phyloP scores from a whole-genome alignment of 2,888 invertebrate species.

The Lepidocyrtinus sp. region DNA sequence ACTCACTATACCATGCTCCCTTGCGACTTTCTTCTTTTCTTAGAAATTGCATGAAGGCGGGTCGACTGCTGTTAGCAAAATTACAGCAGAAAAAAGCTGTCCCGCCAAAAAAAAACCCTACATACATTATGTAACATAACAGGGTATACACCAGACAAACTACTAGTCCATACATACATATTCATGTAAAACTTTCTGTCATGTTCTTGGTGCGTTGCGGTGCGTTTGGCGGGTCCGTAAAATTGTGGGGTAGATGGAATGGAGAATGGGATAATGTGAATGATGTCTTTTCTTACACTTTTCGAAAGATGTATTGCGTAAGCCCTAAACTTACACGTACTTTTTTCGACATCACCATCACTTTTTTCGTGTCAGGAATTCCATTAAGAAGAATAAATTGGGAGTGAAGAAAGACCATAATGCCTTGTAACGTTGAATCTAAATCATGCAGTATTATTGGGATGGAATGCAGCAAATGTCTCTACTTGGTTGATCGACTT shows the following conservation, averaged over 20 bases:
- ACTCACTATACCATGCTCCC: too few species aligned
- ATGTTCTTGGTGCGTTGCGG: neutral
- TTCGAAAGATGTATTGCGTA: too few species aligned
- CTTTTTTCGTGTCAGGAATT: neutral
- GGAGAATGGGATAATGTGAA: neutral
- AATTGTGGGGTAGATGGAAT: neutral
- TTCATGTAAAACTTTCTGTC: neutral
- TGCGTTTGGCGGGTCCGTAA: neutral
- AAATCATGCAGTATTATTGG: too few species aligned
- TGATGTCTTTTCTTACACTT: neutral
- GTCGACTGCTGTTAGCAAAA: neutral
- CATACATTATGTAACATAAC: constrained; percentile 16
- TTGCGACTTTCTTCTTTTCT: neutral
- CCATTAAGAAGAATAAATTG: neutral
- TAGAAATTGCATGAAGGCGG: neutral
- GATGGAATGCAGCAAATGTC: too few species aligned
- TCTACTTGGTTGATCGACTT: too few species aligned
- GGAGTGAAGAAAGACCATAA: too few species aligned
- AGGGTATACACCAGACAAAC: neutral
- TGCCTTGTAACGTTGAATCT: too few species aligned
- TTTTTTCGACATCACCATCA: neutral
- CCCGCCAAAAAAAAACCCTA: constrained; percentile 39
- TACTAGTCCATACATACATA: neutral
- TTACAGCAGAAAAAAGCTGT: constrained; percentile 9
- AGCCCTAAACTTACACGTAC: too few species aligned